These are phyloP conservation scores for Dromiciops gliroides DNA, from an alignment of 2,113 vertebrate species.

Conservation along the genomic window DNA sequence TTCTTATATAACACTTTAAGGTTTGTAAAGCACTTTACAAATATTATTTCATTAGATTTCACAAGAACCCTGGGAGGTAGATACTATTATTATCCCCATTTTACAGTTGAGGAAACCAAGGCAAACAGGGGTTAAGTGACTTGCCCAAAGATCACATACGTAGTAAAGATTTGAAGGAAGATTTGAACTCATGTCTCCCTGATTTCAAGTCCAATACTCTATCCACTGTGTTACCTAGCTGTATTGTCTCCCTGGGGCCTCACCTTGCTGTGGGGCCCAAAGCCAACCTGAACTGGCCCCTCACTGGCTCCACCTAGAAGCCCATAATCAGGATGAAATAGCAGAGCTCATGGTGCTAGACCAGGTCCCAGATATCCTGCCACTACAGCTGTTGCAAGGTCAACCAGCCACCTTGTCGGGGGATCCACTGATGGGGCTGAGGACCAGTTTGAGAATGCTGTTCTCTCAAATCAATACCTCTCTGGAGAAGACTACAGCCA, in stretches of 20 bases:
- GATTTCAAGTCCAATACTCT: not conserved
- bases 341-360: not conserved
- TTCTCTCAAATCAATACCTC: not conserved
- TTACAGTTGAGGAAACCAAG: not conserved
- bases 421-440: not conserved
- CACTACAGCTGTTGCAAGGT: not conserved
- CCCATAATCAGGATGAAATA: not conserved
- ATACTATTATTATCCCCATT: not conserved
- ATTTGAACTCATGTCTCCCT: not conserved
- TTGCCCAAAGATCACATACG: not conserved
- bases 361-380: not conserved
- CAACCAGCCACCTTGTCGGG: not conserved
- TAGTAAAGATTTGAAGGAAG: not conserved
- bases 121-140: not conserved
- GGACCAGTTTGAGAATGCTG: not conserved
- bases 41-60: not conserved
- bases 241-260: not conserved
- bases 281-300: not conserved
- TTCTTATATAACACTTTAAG: not conserved
- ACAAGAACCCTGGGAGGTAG: not conserved
- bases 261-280: not conserved
- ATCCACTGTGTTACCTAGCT: not conserved
- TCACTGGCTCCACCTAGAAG: not conserved
- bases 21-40: not conserved
- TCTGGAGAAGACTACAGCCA: not conserved